These are phyloP conservation scores for Tor tambroides DNA, from an alignment of 2,113 vertebrate genomes.

Conservation along the genomic window DNA sequence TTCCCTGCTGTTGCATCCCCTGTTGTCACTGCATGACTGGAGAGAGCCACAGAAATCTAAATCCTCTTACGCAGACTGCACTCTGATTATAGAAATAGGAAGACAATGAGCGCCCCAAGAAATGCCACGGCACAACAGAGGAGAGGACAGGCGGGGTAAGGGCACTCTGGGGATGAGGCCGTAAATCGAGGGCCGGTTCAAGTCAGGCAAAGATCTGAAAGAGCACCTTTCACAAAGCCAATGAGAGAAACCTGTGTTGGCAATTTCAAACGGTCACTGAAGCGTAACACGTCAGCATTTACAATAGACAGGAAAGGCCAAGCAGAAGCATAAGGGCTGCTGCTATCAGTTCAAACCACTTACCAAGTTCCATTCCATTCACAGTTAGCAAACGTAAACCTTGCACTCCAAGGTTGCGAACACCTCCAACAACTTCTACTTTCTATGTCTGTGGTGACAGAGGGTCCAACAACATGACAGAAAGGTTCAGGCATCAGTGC, in stretches of 20 bases:
- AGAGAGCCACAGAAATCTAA: conserved; percentile 42
- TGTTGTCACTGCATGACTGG: conserved; percentile 37
- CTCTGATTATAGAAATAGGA: conserved; percentile 42
- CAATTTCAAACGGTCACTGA: conserved; percentile 36
- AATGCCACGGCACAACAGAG: conserved; percentile 40
- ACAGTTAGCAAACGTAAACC: conserved; percentile 21
- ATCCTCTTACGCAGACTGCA: conserved; percentile 20
- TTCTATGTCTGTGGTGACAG: not conserved
- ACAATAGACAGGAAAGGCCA: conserved; percentile 2
- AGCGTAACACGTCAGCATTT: conserved; percentile 1
- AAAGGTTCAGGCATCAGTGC: conserved; percentile 46
- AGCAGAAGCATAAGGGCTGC: not conserved
- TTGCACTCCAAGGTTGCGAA: not conserved
- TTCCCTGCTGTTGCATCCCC: conserved; percentile 40
- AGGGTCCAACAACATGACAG: conserved; percentile 53
- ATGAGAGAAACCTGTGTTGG: conserved; percentile 47
- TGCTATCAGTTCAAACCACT: conserved; percentile 16
- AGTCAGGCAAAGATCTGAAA: conserved; percentile 60
- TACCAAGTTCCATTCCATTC: conserved; percentile 24
- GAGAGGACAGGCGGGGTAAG: conserved; percentile 6
- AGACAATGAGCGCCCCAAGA: conserved; percentile 44
- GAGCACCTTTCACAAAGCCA: conserved; percentile 58
- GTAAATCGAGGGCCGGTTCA: conserved; percentile 49
- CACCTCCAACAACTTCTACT: not conserved
- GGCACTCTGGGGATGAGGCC: conserved; percentile 64